Evolutionary conservation across 2,888 invertebrate genomes (phyloP).

Genomic region (Drosophila subquinaria): DNA sequence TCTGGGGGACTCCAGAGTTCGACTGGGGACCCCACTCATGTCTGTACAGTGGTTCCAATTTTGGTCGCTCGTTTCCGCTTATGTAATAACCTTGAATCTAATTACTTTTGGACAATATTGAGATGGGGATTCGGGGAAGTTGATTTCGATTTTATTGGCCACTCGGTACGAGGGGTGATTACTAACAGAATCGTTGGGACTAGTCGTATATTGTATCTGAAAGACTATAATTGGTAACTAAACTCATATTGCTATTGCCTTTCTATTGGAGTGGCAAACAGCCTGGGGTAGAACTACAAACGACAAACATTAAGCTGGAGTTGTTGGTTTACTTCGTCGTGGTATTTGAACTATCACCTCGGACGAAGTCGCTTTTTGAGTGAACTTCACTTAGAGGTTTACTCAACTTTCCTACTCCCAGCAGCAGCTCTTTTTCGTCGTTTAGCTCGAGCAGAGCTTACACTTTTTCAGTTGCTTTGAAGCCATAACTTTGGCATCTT

Average conservation of each 20-base stretch:
- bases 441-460: constrained; percentile 14
- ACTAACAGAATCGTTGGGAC: neutral
- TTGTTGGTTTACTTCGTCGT: neutral
- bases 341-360: constrained; percentile 1
- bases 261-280: constrained; percentile 5
- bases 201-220: constrained; percentile 26
- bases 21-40: neutral
- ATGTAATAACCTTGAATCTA: constrained; percentile 81
- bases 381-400: neutral
- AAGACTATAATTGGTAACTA: constrained; percentile 27
- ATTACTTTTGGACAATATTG: constrained; percentile 81
- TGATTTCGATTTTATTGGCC: constrained; percentile 50
- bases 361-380: neutral
- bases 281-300: neutral
- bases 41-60: constrained; percentile 32
- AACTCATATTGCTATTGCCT: constrained; percentile 14
- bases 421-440: neutral
- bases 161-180: neutral
- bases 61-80: constrained; percentile 71
- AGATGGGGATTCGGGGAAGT: constrained; percentile 27
- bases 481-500: constrained; percentile 60
- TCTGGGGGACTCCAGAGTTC: neutral
- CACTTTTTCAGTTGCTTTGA: constrained; percentile 29
- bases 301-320: neutral
- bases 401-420: neutral